phyloP scores from a whole-genome alignment of 2,888 invertebrate genomes.

The Danaus chrysippus region DNA sequence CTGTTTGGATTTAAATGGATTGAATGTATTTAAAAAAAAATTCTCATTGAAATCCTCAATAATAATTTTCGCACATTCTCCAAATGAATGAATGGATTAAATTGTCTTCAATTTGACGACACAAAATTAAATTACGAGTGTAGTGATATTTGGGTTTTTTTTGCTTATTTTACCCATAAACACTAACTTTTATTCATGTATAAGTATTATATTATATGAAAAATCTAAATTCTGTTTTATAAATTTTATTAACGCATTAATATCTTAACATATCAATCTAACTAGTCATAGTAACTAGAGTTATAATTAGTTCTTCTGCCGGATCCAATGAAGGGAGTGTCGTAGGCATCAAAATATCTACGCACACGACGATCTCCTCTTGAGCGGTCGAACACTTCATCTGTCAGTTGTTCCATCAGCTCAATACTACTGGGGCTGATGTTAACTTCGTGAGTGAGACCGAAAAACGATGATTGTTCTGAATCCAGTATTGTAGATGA shows the following conservation, averaged over 20 bases:
- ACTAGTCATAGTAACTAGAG: too few species aligned
- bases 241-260: constrained; percentile 9
- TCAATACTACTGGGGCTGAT: constrained; percentile 49
- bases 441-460: constrained; percentile 47
- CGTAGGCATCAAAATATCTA: constrained; percentile 57
- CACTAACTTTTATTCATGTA: too few species aligned
- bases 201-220: constrained; percentile 9
- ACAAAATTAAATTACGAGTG: too few species aligned
- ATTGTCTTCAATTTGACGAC: too few species aligned
- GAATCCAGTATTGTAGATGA: constrained; percentile 46
- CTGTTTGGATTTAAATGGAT: too few species aligned
- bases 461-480: constrained; percentile 57
- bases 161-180: too few species aligned
- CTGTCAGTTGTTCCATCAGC: constrained; percentile 46
- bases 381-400: constrained; percentile 39
- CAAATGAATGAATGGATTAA: too few species aligned
- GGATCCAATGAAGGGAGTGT: constrained; percentile 50
- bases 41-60: too few species aligned
- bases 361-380: constrained; percentile 54
- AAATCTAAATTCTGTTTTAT: constrained; percentile 5
- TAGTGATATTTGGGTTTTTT: too few species aligned
- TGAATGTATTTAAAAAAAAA: too few species aligned
- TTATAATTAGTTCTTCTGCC: constrained; percentile 22
- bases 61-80: too few species aligned
- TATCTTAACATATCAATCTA: constrained; percentile 6